Evolutionary conservation across 2,113 vertebrate genomes (phyloP).

Genomic region (Hystrix cristata): DNA sequence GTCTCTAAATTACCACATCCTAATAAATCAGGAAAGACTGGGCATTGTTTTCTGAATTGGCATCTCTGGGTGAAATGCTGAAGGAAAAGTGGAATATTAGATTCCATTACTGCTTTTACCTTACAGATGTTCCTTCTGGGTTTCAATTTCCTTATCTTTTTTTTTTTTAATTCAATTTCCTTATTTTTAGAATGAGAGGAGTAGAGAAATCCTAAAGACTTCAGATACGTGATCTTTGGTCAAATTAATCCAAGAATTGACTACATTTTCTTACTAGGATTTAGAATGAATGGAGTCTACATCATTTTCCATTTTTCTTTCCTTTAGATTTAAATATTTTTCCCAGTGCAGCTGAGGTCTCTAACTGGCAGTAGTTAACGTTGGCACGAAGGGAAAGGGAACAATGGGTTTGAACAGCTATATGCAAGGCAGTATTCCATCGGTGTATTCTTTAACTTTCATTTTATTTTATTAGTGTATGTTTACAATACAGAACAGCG

Average conservation of each 20-base stretch:
- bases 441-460: too few species aligned
- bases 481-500: too few species aligned
- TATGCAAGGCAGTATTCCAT: not conserved
- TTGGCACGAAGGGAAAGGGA: not conserved
- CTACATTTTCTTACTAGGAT: slow-evolving; percentile 10
- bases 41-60: not conserved
- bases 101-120: not conserved
- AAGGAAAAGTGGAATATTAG: not conserved
- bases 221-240: not conserved
- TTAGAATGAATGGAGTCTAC: not conserved
- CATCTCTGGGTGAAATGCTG: not conserved
- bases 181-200: not conserved
- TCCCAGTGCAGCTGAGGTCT: not conserved
- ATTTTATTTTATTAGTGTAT: too few species aligned
- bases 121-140: not conserved
- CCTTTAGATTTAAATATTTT: not conserved
- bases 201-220: not conserved
- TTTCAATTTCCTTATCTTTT: not conserved
- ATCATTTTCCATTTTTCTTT: not conserved
- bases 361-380: not conserved
- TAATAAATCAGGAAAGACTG: not conserved
- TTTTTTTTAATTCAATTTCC: not conserved
- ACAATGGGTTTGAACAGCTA: not conserved
- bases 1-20: not conserved
- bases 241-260: not conserved